A percentile compares a stretch with the other conserved stretches of the same genome.
Evolutionary conservation across 2,888 invertebrate genomes (phyloP).

Genomic region (Malthinus flaveolus): DNA sequence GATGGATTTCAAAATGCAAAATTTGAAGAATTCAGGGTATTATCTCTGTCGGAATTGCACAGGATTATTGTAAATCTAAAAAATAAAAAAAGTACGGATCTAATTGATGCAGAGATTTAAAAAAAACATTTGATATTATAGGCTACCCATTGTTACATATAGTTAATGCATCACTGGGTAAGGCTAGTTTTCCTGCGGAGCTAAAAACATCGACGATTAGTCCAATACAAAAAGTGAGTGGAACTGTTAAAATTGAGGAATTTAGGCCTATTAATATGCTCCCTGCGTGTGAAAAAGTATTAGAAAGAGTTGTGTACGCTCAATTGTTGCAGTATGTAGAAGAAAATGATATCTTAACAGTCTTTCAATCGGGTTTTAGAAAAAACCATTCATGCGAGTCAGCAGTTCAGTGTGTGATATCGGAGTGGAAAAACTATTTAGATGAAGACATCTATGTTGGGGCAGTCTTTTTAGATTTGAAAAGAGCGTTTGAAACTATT

Average conservation of each 20-base stretch:
- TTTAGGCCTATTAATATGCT: conserved; percentile 10
- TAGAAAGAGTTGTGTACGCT: neutral
- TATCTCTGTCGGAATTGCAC: neutral
- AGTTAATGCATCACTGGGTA: neutral
- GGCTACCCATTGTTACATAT: neutral
- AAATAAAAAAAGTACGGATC: neutral
- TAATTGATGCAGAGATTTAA: neutral
- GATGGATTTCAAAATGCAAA: no score
- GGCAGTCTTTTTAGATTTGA: conserved; percentile 3
- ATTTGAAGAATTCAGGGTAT: neutral
- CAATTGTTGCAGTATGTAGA: neutral
- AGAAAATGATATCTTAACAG: neutral
- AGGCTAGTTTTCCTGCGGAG: neutral
- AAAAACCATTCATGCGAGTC: neutral
- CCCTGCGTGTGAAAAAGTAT: neutral
- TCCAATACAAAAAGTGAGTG: neutral
- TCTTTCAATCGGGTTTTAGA: neutral
- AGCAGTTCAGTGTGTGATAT: neutral
- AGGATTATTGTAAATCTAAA: neutral
- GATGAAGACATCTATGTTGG: neutral
- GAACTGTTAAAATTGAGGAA: neutral
- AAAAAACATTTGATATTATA: neutral
- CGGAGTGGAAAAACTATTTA: neutral
- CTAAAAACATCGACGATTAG: neutral
- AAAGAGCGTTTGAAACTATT: conserved; percentile 3